Evolutionary conservation across 2,888 invertebrate genomes (phyloP).

Genomic region (Blastobasis lacticolella): DNA sequence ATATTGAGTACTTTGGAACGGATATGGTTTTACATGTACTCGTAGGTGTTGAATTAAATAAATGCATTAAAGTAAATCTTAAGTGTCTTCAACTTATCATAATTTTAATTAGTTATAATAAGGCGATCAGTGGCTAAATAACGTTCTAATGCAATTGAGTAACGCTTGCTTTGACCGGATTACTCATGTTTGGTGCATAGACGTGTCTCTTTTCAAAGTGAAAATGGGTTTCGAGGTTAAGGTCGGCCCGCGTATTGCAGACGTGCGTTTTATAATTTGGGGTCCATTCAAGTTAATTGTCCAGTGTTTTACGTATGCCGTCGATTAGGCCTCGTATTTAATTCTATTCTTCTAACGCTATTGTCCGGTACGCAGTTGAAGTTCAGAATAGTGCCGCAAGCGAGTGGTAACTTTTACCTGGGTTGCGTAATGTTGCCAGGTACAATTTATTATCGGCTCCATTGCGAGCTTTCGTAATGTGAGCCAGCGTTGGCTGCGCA

Average conservation of each 20-base stretch:
- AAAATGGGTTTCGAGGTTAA: slow-evolving; percentile 58
- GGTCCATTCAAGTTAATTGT: background rate
- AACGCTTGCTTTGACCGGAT: slow-evolving; percentile 29
- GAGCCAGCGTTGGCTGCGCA: slow-evolving; percentile 43
- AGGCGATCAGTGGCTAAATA: no score
- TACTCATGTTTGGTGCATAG: slow-evolving; percentile 33
- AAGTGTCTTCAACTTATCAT: no score
- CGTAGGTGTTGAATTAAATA: no score
- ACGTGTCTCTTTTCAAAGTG: slow-evolving; percentile 40
- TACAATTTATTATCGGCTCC: slow-evolving; percentile 66
- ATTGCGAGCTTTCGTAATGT: slow-evolving; percentile 67
- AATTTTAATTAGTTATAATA: no score
- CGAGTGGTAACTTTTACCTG: slow-evolving; percentile 67
- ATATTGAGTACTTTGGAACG: no score
- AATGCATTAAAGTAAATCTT: no score
- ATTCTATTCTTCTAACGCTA: background rate
- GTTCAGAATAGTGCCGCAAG: slow-evolving; percentile 55
- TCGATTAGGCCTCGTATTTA: no score
- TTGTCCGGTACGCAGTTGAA: slow-evolving; percentile 29
- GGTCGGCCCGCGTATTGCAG: slow-evolving; percentile 29
- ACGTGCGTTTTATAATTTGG: slow-evolving; percentile 15
- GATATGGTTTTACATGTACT: no score
- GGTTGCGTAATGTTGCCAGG: slow-evolving; percentile 59
- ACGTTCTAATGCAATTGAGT: slow-evolving; percentile 27
- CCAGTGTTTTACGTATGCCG: no score